Percentiles rank a stretch among this genome's conserved stretches.
Evolutionary conservation across 2,888 invertebrate species (phyloP).

Genomic region (Eupithecia abbreviata): DNA sequence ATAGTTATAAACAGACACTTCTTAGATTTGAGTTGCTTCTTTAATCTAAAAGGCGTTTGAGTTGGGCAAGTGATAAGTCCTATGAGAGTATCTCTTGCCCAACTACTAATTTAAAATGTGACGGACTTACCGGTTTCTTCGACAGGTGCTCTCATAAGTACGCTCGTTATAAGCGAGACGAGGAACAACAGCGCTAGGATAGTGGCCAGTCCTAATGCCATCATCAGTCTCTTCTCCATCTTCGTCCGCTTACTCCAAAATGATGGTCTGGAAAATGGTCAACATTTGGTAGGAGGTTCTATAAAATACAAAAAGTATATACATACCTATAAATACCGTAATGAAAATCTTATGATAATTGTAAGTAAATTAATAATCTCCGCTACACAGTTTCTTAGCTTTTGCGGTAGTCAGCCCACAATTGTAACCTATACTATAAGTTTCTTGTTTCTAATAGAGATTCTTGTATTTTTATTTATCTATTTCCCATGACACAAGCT

Average conservation of each 20-base stretch:
- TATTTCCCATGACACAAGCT: not conserved
- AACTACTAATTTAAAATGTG: not conserved
- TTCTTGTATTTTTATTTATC: not conserved
- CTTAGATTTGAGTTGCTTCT: not conserved
- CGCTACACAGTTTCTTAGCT: too few relatives aligned
- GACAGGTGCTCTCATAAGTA: constrained; percentile 53
- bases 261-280: constrained; percentile 60
- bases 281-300: not conserved
- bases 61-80: not conserved
- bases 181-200: constrained; percentile 71
- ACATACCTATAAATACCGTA: too few relatives aligned
- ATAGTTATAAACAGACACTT: not conserved
- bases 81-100: not conserved
- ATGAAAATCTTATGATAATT: too few relatives aligned
- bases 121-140: constrained; percentile 60
- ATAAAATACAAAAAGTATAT: not conserved
- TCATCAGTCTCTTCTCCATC: constrained; percentile 70
- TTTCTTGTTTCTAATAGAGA: not conserved
- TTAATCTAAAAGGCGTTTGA: not conserved
- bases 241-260: constrained; percentile 73
- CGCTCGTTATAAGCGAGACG: constrained; percentile 68
- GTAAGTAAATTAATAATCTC: too few relatives aligned
- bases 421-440: too few relatives aligned
- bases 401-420: too few relatives aligned
- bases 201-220: constrained; percentile 60